A percentile compares a stretch with the other conserved stretches of the same genome.
These are phyloP conservation scores for Atethmia centrago DNA, from an alignment of 2,888 invertebrate genomes.

Conservation along the genomic window DNA sequence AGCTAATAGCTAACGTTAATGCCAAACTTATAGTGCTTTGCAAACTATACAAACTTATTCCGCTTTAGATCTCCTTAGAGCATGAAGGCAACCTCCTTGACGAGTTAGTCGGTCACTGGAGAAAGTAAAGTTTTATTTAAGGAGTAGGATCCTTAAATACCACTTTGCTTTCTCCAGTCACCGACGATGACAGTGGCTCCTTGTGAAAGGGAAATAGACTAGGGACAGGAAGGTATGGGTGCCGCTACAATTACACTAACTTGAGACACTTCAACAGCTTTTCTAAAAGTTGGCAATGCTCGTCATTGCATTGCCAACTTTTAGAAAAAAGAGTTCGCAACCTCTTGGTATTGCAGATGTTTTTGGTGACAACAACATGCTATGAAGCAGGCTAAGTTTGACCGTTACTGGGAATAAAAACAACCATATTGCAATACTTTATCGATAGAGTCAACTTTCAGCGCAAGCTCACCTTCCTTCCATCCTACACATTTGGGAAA, in stretches of 20 bases:
- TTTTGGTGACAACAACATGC: neutral
- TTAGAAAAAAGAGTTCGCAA: too few species aligned
- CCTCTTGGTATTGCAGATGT: neutral
- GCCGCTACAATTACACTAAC: neutral
- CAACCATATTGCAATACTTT: neutral
- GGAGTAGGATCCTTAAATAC: too few species aligned
- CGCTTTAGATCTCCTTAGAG: slow-evolving; percentile 39
- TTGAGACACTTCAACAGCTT: neutral
- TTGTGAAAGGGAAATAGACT: neutral
- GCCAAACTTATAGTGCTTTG: slow-evolving; percentile 43
- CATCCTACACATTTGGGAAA: too few species aligned
- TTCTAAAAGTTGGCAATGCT: neutral
- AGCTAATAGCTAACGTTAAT: slow-evolving; percentile 36
- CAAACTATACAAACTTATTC: slow-evolving; percentile 48
- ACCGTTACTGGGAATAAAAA: neutral
- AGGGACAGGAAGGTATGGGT: too few species aligned
- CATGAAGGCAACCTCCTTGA: slow-evolving; percentile 24
- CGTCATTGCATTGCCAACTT: too few species aligned
- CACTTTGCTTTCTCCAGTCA: too few species aligned
- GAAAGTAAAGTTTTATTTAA: slow-evolving; percentile 9
- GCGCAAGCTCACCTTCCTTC: neutral
- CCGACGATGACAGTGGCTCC: too few species aligned
- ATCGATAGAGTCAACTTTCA: neutral
- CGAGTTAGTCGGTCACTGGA: slow-evolving; percentile 5
- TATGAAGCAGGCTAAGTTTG: neutral